Percentiles rank a stretch among this genome's conserved stretches.
Evolutionary conservation across 2,888 invertebrate genomes (phyloP).

Genomic region (Ephialtes manifestator): DNA sequence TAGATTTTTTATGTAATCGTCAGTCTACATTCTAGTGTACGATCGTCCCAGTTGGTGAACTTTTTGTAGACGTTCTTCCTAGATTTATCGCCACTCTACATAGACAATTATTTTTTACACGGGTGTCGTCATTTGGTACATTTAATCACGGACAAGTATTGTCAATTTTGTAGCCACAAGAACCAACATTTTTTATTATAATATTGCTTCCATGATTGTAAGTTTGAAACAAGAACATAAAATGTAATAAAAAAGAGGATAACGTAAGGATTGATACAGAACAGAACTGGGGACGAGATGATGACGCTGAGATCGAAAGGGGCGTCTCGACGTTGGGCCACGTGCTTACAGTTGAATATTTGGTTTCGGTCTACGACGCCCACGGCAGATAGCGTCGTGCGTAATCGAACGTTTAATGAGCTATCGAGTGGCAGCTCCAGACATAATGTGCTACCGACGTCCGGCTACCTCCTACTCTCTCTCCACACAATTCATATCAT

Average conservation of each 20-base stretch:
- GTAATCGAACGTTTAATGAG: constrained; percentile 76
- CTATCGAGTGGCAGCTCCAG: constrained; percentile 67
- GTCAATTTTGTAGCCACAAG: too few relatives aligned
- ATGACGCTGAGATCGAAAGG: constrained; percentile 68
- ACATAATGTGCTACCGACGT: constrained; percentile 47
- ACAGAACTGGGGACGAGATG: constrained; percentile 7
- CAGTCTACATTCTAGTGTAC: too few relatives aligned
- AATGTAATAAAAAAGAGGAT: not conserved
- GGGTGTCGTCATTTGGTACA: not conserved
- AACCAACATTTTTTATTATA: too few relatives aligned
- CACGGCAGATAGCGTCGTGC: constrained; percentile 76
- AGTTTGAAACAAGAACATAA: not conserved
- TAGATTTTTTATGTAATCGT: too few relatives aligned
- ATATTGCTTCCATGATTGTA: too few relatives aligned
- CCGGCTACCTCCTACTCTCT: not conserved
- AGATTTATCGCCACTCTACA: too few relatives aligned
- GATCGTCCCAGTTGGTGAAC: too few relatives aligned
- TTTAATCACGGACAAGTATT: too few relatives aligned
- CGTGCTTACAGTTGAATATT: constrained; percentile 77
- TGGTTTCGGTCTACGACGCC: constrained; percentile 79
- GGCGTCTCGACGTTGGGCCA: constrained; percentile 83
- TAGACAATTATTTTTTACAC: too few relatives aligned
- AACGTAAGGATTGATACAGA: not conserved
- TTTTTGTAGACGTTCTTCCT: too few relatives aligned
- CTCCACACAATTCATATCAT: constrained; percentile 8